These are phyloP conservation scores for Enteromius afrohamiltoni DNA, from an alignment of 2,797 vertebrate species.

Conservation along the genomic window DNA sequence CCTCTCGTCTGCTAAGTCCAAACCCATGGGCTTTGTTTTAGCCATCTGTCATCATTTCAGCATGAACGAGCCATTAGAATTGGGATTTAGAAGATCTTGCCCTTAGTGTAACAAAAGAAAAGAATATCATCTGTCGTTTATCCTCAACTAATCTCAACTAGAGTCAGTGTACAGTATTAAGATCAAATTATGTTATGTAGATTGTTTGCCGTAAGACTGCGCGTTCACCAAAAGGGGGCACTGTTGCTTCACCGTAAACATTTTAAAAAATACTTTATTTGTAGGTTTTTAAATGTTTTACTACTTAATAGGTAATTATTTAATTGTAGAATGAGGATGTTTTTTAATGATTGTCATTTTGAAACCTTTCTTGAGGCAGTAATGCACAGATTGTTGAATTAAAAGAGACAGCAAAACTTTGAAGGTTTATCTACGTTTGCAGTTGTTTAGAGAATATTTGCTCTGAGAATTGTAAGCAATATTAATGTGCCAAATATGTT, in stretches of 20 bases:
- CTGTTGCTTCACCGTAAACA: constrained; percentile 40
- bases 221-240: constrained; percentile 38
- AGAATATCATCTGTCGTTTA: constrained; percentile 8
- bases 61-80: constrained; percentile 15
- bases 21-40: constrained; percentile 37
- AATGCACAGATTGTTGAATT: background rate
- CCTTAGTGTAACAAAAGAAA: constrained; percentile 14
- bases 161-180: constrained; percentile 3
- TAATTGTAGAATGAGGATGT: background rate
- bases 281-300: background rate
- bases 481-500: too few relatives aligned
- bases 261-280: background rate
- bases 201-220: background rate
- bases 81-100: constrained; percentile 15
- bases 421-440: background rate
- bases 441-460: background rate
- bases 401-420: background rate
- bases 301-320: background rate
- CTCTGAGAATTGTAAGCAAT: background rate
- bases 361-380: background rate
- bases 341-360: background rate
- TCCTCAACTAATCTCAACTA: background rate
- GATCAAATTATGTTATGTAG: background rate
- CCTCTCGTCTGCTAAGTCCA: constrained; percentile 3
- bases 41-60: constrained; percentile 49